Evolutionary conservation across 2,113 vertebrate species (phyloP).

Genomic region (Ameiurus melas): DNA sequence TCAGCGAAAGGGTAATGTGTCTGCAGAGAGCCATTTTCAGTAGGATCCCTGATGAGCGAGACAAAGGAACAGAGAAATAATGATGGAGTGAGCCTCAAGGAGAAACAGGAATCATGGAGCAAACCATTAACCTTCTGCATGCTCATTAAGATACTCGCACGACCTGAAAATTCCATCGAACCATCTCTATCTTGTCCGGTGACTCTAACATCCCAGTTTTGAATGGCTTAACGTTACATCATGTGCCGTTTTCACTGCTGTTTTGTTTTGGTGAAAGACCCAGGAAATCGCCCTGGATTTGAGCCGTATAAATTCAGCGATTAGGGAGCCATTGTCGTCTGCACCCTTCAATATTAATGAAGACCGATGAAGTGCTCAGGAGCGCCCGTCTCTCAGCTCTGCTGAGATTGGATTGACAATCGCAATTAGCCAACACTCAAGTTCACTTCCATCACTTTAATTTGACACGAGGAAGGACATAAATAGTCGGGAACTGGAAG

Average conservation of each 20-base stretch:
- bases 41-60: slow-evolving; percentile 21
- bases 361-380: slow-evolving; percentile 79
- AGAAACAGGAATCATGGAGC: slow-evolving; percentile 16
- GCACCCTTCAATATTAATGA: slow-evolving; percentile 78
- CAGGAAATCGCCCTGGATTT: neutral
- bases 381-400: slow-evolving; percentile 71
- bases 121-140: slow-evolving; percentile 32
- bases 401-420: slow-evolving; percentile 78
- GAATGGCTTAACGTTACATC: neutral
- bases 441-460: slow-evolving; percentile 80
- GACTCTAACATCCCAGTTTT: neutral
- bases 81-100: slow-evolving; percentile 12
- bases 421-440: slow-evolving; percentile 78
- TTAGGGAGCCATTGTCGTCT: slow-evolving; percentile 59
- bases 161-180: neutral
- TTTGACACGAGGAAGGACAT: slow-evolving; percentile 74
- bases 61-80: slow-evolving; percentile 12
- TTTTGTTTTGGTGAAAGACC: neutral
- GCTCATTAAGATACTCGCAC: slow-evolving; percentile 1
- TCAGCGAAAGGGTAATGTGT: slow-evolving; percentile 37
- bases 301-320: slow-evolving; percentile 67
- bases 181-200: neutral
- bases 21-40: slow-evolving; percentile 23
- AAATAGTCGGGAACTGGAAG: slow-evolving; percentile 41
- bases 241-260: neutral